Evolutionary conservation across 1,140 invertebrate species (phyloP), one percentile per base, ranked within the genome.

Genomic region (Meteorus sp.): DNA sequence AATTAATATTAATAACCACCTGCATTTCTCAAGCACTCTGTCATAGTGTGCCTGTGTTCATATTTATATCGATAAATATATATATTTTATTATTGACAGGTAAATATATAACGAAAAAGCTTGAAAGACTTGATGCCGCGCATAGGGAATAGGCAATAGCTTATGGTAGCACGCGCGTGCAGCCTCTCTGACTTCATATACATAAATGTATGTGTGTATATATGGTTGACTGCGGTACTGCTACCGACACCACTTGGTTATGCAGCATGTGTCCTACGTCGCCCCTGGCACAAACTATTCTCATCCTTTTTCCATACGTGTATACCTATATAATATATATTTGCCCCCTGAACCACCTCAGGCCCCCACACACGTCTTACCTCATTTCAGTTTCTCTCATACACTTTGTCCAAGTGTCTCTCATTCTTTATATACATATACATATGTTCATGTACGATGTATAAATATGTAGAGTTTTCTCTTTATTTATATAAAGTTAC

Each of bases 191-290:
- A n/a, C n/a, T n/a, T n/a, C n/a, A n/a, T n/a, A n/a, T n/a, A n/a
- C n/a, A n/a, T n/a, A n/a, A n/a, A n/a, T n/a, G n/a, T n/a, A n/a
- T n/a, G n/a, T n/a, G n/a, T n/a, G n/a, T n/a, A 7, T 25, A 45
- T 13, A 9, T 45, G 43, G 20, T 25, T 23, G 43, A 45, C 43
- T 45, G 43, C 13, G 20, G 19, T 19, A n/a, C n/a, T 50, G 47
- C 47, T 50, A 50, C 20, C 11, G 44, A 47, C 44, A 27, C 47
- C 62, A 69, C 68, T 73, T 74, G 71, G 61, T 72, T 73, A 75
- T 73, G 73, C 73, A 62, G 67, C 64, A 66, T 74, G 70, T 72
- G 73, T 75, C 66, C 59, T 54, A 45, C 59, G 66, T 67, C 62
- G 63, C 66, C 70, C 63, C 61, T 65, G 57, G 17, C 62, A 44